These are phyloP conservation scores for Dendrocopos noguchii DNA, from an alignment of 2,113 vertebrate genomes.

Conservation along the genomic window DNA sequence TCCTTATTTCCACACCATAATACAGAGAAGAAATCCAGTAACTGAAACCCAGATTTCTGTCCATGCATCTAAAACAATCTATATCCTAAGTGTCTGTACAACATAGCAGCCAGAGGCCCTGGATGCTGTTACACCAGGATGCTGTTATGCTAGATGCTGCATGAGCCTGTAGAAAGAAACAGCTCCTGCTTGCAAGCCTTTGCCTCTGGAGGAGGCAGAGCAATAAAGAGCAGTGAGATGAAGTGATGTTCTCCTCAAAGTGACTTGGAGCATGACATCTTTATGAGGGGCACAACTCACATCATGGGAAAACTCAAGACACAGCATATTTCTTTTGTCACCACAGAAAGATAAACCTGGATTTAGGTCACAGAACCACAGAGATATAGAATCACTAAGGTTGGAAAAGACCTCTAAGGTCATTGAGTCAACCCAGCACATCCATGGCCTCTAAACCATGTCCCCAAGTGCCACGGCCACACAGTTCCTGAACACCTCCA, in stretches of 20 bases:
- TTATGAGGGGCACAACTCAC: neutral
- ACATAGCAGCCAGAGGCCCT: neutral
- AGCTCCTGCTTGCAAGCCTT: neutral
- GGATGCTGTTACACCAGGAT: neutral
- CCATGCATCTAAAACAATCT: neutral
- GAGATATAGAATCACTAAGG: too few species aligned
- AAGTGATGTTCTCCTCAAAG: neutral
- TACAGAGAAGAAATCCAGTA: neutral
- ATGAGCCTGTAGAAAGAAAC: neutral
- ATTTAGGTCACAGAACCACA: neutral
- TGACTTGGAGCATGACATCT: neutral
- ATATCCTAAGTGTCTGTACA: neutral
- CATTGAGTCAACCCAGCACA: too few species aligned
- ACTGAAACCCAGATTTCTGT: neutral
- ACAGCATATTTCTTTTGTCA: neutral
- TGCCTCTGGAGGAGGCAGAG: neutral
- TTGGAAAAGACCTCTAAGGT: too few species aligned
- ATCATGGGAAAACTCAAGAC: neutral
- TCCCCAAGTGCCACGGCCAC: too few species aligned
- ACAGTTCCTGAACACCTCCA: too few species aligned
- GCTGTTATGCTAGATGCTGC: neutral
- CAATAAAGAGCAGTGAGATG: neutral
- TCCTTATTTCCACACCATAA: neutral
- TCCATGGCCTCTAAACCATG: too few species aligned
- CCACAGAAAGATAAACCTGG: neutral